Evolutionary conservation across 1,140 invertebrate species (phyloP), one percentile per base, ranked within the genome.

Genomic region (Plectus sambesii): DNA sequence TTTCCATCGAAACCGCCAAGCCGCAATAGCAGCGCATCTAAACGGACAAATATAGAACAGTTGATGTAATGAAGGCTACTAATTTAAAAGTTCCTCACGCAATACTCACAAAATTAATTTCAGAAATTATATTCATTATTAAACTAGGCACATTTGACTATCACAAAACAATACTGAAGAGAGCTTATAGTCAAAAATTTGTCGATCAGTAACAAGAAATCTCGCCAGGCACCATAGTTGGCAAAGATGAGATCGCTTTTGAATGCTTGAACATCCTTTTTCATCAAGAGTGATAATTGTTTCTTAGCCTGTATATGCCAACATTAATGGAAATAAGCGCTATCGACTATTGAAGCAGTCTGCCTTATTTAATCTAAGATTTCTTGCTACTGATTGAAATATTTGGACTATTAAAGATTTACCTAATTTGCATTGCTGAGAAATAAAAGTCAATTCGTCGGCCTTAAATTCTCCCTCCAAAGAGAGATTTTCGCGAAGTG

Each of bases 401-500:
- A n/a, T n/a, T n/a, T n/a, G n/a, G n/a, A n/a, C n/a, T n/a, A n/a
- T n/a, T n/a, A n/a, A n/a, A n/a, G n/a, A n/a, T n/a, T n/a, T n/a
- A n/a, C n/a, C n/a, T n/a, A n/a, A n/a, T n/a, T n/a, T n/a, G n/a
- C n/a, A n/a, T n/a, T n/a, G n/a, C n/a, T n/a, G n/a, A 85, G 76
- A 26, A 79, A 72, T n/a, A 72, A 71, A 30, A 51, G 52, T 29
- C 35, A 93, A 73, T 54, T 84, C 80, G 56, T 84, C 87, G 60
- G 81, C 80, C 46, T 80, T 76, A 24, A 94, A 78, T 43, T 78
- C 71, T 20, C 74, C 71, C 19, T 81, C 69, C 0, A 90, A 87
- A 72, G 92, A 87, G 27, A 96, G 70, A 74, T 97, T 97, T 61
- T 90, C 82, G 45, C 84, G 74, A 12, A 96, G 73, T 2, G 80